These are phyloP conservation scores for Dryoscopus gambensis DNA, from an alignment of 2,113 vertebrate genomes.

Conservation along the genomic window DNA sequence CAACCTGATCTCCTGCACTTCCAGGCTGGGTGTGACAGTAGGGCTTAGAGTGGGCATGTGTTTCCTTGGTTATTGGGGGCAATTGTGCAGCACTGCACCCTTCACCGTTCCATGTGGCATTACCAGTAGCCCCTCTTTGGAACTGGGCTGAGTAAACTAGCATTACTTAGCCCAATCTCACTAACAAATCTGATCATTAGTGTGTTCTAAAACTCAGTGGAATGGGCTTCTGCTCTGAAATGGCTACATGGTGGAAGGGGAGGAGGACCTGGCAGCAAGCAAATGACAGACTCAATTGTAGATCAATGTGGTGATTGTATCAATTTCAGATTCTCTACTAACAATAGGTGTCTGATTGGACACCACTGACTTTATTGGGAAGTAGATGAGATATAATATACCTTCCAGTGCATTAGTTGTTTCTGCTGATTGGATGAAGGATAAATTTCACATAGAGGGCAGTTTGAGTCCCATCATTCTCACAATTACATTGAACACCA, in stretches of 20 bases:
- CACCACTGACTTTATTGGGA: constrained; percentile 74
- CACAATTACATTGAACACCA: constrained; percentile 62
- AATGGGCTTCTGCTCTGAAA: not conserved
- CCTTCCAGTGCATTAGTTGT: constrained; percentile 71
- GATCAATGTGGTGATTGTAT: constrained; percentile 80
- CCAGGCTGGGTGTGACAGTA: not conserved
- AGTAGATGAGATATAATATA: constrained; percentile 73
- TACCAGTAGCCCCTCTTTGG: not conserved
- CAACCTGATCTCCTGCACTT: not conserved
- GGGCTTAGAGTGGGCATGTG: not conserved
- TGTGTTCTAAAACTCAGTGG: constrained; percentile 24
- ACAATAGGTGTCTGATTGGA: constrained; percentile 81
- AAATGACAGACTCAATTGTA: constrained; percentile 69
- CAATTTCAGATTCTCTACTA: constrained; percentile 77
- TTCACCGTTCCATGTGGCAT: not conserved
- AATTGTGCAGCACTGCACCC: not conserved
- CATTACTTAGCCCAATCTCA: not conserved
- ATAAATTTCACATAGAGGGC: constrained; percentile 67
- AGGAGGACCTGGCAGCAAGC: not conserved
- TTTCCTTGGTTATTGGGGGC: not conserved
- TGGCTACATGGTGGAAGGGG: not conserved
- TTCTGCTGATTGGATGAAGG: constrained; percentile 76
- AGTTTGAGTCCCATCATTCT: constrained; percentile 65
- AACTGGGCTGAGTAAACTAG: not conserved
- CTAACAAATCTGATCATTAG: constrained; percentile 1